Percentiles rank a stretch among this genome's conserved stretches.
Conservation (phyloP, 2,797 vertebrate genomes). For the Sciurus vulgaris region DNA sequence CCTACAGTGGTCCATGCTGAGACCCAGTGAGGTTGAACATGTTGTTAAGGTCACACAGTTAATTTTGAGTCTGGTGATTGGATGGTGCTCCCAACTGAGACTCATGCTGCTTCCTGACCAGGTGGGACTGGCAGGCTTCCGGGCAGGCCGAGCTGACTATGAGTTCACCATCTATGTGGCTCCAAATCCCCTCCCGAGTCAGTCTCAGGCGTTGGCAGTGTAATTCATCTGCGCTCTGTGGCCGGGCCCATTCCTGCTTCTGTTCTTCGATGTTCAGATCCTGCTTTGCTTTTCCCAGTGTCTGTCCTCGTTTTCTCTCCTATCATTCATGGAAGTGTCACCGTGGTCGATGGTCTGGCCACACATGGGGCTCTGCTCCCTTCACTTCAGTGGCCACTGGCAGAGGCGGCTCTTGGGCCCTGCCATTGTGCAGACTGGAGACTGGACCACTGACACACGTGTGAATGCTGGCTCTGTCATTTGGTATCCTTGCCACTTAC, state of each 20-base stretch:
- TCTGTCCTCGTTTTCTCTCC: neutral
- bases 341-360: neutral
- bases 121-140: neutral
- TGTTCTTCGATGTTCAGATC: neutral
- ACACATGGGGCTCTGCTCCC: fast-evolving
- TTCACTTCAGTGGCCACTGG: neutral
- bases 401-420: neutral
- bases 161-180: neutral
- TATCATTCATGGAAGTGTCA: neutral
- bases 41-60: neutral
- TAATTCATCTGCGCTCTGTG: too few relatives aligned
- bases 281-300: fast-evolving
- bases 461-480: neutral
- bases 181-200: neutral
- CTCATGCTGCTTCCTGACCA: neutral
- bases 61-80: neutral
- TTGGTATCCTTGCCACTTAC: neutral
- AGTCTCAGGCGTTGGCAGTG: fast-evolving
- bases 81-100: neutral
- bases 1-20: neutral
- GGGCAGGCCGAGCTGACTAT: fast-evolving
- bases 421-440: neutral
- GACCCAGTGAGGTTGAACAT: neutral
- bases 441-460: fast-evolving
- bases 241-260: neutral